Base-by-base conservation (phyloP, 2,113 vertebrate species). In the Diadophis punctatus region DNA sequence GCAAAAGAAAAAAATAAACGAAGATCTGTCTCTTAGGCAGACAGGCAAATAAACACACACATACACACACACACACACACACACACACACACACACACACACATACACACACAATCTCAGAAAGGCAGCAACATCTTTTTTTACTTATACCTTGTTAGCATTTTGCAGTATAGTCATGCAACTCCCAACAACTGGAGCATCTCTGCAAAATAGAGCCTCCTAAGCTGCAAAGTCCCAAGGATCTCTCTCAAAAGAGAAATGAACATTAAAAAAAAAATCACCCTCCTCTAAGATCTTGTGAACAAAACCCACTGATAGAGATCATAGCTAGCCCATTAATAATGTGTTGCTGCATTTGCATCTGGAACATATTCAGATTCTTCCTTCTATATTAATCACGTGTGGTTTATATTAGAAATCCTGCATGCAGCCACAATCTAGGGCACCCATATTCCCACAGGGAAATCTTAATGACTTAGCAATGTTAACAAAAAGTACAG, bases 391-490 rank as follows among this genome's bases (percentile, higher is more conserved):
- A 96, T 97, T 97, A 93, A 92, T 96, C 89, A 58, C 91, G 92
- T 84, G 39, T 2, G 0, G 85, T 96, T 92, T 49, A 86, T 92
- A 95, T 93, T 97, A 95, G 93, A 92, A 90, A 95, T 92, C 94
- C 92, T 92, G 88, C 93, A 91, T 96, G 63, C 74, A 95, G 74
- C 95, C 93, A 91, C 92, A 93, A 95, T 89, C 95, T 94, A 95
- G 94, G 94, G 92, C 95, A 93, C 87, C 58, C 94, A 80, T 87
- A 74, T 93, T 93, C 95, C 93, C 95, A 63, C 23, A 56, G 4
- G 94, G 93, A 95, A 93, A 80, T 7, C 95, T 96, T 96, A 96
- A 96, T 20, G 94, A 95, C 94, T 97, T 96, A 91, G 94, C 95
- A 93, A 93, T 95, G 91, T 94, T 96, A 93, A 94, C 95, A 93